Conservation (phyloP, 2,888 invertebrate species). For the Amphipyra berbera region DNA sequence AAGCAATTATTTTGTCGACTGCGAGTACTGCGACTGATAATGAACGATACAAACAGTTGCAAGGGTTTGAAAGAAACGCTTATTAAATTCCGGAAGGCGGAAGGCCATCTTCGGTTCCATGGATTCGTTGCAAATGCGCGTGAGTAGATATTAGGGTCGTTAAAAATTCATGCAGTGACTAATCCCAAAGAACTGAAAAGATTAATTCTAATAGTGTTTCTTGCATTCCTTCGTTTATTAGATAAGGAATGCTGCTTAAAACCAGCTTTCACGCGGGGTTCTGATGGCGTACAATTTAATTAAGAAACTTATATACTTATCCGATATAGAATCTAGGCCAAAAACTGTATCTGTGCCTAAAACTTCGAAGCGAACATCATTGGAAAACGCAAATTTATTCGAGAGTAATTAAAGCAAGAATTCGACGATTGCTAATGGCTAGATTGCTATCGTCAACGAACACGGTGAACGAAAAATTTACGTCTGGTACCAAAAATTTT, state of each 20-base stretch:
- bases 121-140: slow-evolving; percentile 13
- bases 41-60: not conserved
- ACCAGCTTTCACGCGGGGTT: slow-evolving; percentile 22
- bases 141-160: slow-evolving; percentile 30
- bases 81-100: slow-evolving; percentile 13
- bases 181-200: slow-evolving; percentile 29
- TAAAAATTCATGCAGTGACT: slow-evolving; percentile 23
- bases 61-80: not conserved
- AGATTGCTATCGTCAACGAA: too few species aligned
- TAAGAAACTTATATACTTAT: slow-evolving; percentile 17
- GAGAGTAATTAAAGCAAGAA: slow-evolving; percentile 1
- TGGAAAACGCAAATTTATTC: not conserved
- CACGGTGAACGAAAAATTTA: too few species aligned
- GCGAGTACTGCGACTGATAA: not conserved
- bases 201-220: slow-evolving; percentile 27
- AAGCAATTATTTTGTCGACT: not conserved
- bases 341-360: slow-evolving; percentile 32
- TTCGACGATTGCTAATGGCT: not conserved
- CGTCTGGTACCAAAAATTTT: too few species aligned
- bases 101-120: slow-evolving; percentile 15
- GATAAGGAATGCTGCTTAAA: slow-evolving; percentile 13
- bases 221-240: slow-evolving; percentile 17
- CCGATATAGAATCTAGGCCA: slow-evolving; percentile 44
- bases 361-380: slow-evolving; percentile 9
- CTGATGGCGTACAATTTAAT: slow-evolving; percentile 24